These are phyloP conservation scores for Latheticus oryzae DNA, from an alignment of 2,888 invertebrate species.

Conservation along the genomic window DNA sequence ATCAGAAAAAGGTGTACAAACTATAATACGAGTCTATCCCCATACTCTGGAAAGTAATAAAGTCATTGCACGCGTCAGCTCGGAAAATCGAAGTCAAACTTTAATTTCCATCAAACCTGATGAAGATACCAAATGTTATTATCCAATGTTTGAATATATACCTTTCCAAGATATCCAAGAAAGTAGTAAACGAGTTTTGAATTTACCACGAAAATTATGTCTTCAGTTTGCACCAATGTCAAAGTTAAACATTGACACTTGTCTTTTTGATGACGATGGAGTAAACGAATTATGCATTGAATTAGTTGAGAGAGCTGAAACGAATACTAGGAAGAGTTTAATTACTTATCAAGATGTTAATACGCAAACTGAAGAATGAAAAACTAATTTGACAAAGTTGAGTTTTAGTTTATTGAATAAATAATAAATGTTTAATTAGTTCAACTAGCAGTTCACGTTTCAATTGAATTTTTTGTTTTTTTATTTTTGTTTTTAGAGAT, in stretches of 20 bases:
- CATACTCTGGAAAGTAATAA: constrained; percentile 12
- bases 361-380: neutral
- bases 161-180: constrained; percentile 29
- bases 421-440: too few relatives aligned
- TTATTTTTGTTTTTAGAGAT: too few relatives aligned
- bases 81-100: constrained; percentile 12
- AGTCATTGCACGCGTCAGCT: constrained; percentile 3
- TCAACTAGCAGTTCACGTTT: too few relatives aligned
- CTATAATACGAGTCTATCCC: constrained; percentile 20
- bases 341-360: too few relatives aligned
- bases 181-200: neutral
- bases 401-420: too few relatives aligned
- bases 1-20: constrained; percentile 26
- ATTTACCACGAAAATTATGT: constrained; percentile 13
- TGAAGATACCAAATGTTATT: constrained; percentile 16
- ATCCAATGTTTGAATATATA: constrained; percentile 24
- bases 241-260: neutral
- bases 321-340: too few relatives aligned
- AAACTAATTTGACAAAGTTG: too few relatives aligned
- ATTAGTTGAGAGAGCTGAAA: constrained; percentile 3
- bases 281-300: constrained; percentile 17
- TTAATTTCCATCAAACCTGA: constrained; percentile 15
- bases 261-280: constrained; percentile 24
- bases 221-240: constrained; percentile 10
- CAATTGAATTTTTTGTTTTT: too few relatives aligned